A percentile compares a stretch with the other conserved stretches of the same genome.
phyloP scores from a whole-genome alignment of 2,113 vertebrate genomes.

The Nothobranchius kuhntae region DNA sequence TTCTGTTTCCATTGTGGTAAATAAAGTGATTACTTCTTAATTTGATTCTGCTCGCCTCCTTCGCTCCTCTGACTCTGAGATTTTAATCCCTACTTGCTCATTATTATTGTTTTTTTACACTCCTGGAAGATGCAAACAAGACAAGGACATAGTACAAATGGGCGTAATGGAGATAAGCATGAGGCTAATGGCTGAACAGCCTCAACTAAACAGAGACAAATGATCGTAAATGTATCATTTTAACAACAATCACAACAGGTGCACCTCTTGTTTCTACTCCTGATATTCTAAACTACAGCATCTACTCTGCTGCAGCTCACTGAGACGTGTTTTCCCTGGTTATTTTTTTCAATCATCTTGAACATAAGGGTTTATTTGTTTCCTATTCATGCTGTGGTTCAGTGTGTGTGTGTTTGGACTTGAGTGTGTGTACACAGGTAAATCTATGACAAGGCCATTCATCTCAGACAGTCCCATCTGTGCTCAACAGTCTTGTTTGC shows the following conservation, averaged over 20 bases:
- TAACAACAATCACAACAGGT: constrained; percentile 13
- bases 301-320: neutral
- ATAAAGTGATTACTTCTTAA: too few relatives aligned
- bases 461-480: constrained; percentile 58
- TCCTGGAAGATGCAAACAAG: constrained; percentile 36
- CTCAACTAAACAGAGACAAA: constrained; percentile 11
- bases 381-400: constrained; percentile 1
- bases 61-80: too few relatives aligned
- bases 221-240: neutral
- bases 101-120: neutral
- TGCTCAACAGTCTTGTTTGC: constrained; percentile 56
- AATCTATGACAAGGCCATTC: constrained; percentile 50
- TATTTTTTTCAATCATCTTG: constrained; percentile 11
- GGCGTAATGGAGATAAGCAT: constrained; percentile 6
- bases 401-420: neutral
- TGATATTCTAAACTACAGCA: constrained; percentile 4
- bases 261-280: neutral
- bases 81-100: too few relatives aligned
- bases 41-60: too few relatives aligned
- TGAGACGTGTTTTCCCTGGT: too few relatives aligned
- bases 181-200: constrained; percentile 24
- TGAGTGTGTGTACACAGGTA: constrained; percentile 6
- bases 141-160: constrained; percentile 18
- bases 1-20: too few relatives aligned
- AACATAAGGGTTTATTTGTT: constrained; percentile 18